phyloP scores from a whole-genome alignment of 2,797 vertebrate genomes.

The Spinus pinus region DNA sequence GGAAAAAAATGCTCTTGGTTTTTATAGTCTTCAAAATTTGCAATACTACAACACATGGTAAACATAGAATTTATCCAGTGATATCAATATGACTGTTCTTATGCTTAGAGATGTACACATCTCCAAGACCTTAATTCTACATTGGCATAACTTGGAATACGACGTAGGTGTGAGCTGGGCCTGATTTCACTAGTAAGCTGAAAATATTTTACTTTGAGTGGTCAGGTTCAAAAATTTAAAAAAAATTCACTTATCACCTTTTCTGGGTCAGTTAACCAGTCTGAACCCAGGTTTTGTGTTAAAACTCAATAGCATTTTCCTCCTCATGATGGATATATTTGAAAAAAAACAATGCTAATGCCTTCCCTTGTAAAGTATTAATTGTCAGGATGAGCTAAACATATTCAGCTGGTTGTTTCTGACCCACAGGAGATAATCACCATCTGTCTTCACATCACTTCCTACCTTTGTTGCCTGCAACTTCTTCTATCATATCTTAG shows the following conservation, averaged over 20 bases:
- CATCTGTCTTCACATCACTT: not conserved
- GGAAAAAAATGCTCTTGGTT: not conserved
- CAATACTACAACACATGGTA: not conserved
- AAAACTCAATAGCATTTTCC: not conserved
- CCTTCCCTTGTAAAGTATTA: not conserved
- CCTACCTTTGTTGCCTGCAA: not conserved
- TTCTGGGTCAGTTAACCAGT: not conserved
- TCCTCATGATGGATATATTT: not conserved
- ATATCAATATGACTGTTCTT: not conserved
- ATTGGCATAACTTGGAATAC: not conserved
- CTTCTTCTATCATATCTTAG: not conserved
- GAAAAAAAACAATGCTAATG: not conserved
- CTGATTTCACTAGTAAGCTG: not conserved
- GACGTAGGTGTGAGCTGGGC: not conserved
- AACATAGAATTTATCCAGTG: not conserved
- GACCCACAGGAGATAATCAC: not conserved
- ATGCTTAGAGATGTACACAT: not conserved
- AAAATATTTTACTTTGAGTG: not conserved
- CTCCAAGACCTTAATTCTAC: not conserved
- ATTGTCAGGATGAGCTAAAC: not conserved
- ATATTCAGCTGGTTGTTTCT: not conserved
- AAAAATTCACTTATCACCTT: not conserved
- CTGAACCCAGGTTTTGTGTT: not conserved
- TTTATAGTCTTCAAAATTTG: not conserved
- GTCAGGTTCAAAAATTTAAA: not conserved